Base-by-base conservation (phyloP, 2,888 invertebrate species). In the Merodon equestris region DNA sequence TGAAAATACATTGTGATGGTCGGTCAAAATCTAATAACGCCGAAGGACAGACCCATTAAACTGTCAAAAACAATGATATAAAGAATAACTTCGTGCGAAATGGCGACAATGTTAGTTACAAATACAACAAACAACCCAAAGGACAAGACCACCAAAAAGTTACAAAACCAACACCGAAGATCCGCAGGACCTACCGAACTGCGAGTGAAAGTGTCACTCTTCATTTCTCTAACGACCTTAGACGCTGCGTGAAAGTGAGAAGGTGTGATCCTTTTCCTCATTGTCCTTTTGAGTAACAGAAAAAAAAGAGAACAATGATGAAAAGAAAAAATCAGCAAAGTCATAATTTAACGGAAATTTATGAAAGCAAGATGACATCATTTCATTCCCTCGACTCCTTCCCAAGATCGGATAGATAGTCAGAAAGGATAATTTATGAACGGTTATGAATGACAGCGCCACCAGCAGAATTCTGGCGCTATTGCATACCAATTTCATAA, bases 341-440 rank as follows among this genome's bases (percentile, higher is more conserved):
- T 86, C 84, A 86, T 87, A 87, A 86, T 83, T 86, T 85, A 86
- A 82, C 82, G 84, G 83, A 84, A 84, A 87, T 87, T 86, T 86
- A 86, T 86, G 86, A 84, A 83, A 85, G 85, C 72, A 38, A 60
- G 61, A 57, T 60, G 76, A 77, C 67, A 67, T 53, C 40, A 7
- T 51, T 14, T 51, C 17, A 36, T 45, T 53, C 63, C 50, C 57
- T 58, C 40, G 1, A 27, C 13, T 40, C 7, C 47, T 44, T 12
- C 18, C 27, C 2, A 27, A 27, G 27, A 54, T 19, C 19, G n/a
- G n/a, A 13, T 15, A 3, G 40, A 45, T 40, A 67, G 67, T 34
- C 10, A 40, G 10, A 17, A 10, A 64, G 4, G 68, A 74, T 74
- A 79, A 74, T 74, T 79, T 79, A 79, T 79, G 53, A 53, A 19